Percentiles rank a stretch among this genome's conserved stretches.
These are phyloP conservation scores for Laodelphax striatellus DNA, from an alignment of 1,140 invertebrate species.

Conservation along the genomic window DNA sequence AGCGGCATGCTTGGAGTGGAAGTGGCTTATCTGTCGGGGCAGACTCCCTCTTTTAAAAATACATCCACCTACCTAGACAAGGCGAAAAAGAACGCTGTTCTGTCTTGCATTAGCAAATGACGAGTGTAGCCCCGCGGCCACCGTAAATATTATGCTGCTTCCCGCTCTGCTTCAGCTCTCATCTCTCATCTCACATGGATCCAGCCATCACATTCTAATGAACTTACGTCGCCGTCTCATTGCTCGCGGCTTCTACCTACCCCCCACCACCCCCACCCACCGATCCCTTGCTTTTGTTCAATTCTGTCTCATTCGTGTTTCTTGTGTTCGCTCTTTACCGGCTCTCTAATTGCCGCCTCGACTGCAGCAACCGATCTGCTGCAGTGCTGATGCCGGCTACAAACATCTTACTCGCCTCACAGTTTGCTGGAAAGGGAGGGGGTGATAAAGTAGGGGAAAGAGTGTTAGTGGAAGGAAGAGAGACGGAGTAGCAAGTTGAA, in stretches of 20 bases:
- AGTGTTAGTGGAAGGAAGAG: too few species aligned
- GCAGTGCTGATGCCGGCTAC: too few species aligned
- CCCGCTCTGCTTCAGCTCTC: neutral
- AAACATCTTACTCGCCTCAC: too few species aligned
- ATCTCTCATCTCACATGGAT: neutral
- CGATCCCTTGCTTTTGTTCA: neutral
- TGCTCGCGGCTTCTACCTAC: neutral
- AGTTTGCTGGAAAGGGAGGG: too few species aligned
- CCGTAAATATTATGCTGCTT: neutral
- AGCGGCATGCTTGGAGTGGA: neutral
- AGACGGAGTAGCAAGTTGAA: too few species aligned
- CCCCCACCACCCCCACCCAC: neutral
- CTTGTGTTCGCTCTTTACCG: neutral
- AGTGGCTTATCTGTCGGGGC: neutral
- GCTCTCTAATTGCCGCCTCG: too few species aligned
- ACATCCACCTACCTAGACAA: neutral
- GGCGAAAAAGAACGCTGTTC: neutral
- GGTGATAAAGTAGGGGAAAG: too few species aligned
- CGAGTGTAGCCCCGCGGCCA: neutral
- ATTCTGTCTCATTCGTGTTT: neutral
- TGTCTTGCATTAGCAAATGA: slow-evolving; percentile 3
- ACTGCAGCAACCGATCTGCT: too few species aligned
- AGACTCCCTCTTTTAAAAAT: neutral
- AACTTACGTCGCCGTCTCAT: neutral
- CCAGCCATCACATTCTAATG: neutral